phyloP scores from a whole-genome alignment of 2,888 invertebrate species.

The Tolmerus cingulatus region DNA sequence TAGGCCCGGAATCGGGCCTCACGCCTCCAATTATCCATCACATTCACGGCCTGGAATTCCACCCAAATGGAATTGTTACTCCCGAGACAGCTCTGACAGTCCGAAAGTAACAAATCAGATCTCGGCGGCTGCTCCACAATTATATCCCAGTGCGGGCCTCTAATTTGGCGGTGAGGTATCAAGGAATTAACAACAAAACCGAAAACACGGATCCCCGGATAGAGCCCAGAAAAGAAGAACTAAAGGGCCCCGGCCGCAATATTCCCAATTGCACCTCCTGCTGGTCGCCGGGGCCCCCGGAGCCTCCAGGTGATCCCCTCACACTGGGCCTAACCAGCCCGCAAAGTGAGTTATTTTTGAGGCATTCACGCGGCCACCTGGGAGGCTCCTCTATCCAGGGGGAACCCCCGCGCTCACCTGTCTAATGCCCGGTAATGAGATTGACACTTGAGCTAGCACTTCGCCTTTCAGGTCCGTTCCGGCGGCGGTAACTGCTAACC shows the following conservation, averaged over 20 bases:
- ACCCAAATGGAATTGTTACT: slow-evolving; percentile 35
- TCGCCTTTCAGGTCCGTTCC: neutral
- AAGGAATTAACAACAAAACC: slow-evolving; percentile 24
- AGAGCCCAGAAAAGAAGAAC: neutral
- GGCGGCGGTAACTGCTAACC: neutral
- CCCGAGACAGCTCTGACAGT: slow-evolving; percentile 35
- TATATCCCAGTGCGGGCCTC: slow-evolving; percentile 33
- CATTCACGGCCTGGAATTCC: neutral
- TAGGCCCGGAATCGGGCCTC: slow-evolving; percentile 16
- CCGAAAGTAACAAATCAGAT: slow-evolving; percentile 33
- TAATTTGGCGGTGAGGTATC: slow-evolving; percentile 35
- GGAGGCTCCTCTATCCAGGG: neutral
- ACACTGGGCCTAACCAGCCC: slow-evolving; percentile 15
- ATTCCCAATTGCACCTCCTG: slow-evolving; percentile 38
- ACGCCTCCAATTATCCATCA: slow-evolving; percentile 41
- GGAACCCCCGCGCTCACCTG: neutral
- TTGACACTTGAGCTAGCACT: slow-evolving; percentile 27
- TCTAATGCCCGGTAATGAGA: slow-evolving; percentile 35
- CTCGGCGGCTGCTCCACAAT: slow-evolving; percentile 10
- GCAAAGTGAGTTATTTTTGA: slow-evolving; percentile 33
- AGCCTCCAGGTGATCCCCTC: slow-evolving; percentile 30
- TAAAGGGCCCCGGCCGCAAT: neutral
- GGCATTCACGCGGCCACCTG: slow-evolving; percentile 8
- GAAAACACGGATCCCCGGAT: slow-evolving; percentile 39
- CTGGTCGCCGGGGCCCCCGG: neutral